Evolutionary conservation across 2,113 vertebrate genomes (phyloP), one percentile per base, ranked within the genome.

Genomic region (Rhea americana): DNA sequence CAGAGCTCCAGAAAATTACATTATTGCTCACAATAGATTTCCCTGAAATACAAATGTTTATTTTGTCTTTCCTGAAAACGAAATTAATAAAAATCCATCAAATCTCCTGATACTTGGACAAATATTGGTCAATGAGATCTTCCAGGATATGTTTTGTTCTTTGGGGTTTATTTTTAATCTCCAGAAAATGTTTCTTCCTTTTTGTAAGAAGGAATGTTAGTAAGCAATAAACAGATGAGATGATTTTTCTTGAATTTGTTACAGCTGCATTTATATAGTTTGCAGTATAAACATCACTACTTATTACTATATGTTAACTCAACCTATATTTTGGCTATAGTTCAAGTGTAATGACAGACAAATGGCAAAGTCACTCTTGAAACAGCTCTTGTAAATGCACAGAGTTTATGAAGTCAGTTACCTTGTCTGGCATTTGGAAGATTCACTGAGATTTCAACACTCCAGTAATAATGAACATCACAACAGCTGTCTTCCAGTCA

Each of bases 171-270:
- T 16, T 82, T 93, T 68, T 8, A 4, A 4, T 21, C 18, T 83
- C 39, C 35, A 73, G 73, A 77, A 86, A 70, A 32, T 2, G 19
- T 3, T 43, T 47, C 20, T 35, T 39, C 16, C 53, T 79, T 48
- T 87, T 86, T 48, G 24, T 8, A 82, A 6, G 4, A 47, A 21
- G 9, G 7, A 3, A 11, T 1, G 0, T 3, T 19, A 45, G 2
- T 24, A 61, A 75, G 17, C 45, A 22, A 55, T 65, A 83, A 66
- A 70, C 18, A 73, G 30, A 6, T 9, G n/a, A 16, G 1, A 17
- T 48, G 8, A 47, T 13, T 5, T 45, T 45, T 17, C 30, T 51
- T 48, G 21, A 35, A 2, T 28, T 80, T 73, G 14, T 2, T 53
- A 89, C 17, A 67, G 7, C 6, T 65, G 2, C 21, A 24, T 58